Conservation (phyloP, 2,797 vertebrate species). For the Amazona ochrocephala region DNA sequence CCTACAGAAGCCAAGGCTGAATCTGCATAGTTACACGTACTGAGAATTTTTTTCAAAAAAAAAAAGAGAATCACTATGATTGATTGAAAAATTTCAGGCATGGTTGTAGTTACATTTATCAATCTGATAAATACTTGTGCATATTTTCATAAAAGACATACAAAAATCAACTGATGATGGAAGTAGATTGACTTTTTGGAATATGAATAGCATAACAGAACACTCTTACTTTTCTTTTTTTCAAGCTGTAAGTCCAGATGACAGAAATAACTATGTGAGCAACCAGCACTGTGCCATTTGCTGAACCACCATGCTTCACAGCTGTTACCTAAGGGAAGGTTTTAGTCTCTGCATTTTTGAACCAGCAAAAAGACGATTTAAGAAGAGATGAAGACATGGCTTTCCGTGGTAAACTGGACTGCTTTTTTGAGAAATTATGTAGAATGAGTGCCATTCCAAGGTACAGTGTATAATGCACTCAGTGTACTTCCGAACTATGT, state of each 20-base stretch:
- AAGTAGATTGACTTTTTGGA: neutral
- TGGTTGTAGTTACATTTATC: neutral
- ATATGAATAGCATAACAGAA: neutral
- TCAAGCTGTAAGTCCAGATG: neutral
- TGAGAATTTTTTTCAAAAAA: neutral
- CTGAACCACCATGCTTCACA: neutral
- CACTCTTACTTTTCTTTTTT: neutral
- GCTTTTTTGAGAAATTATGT: neutral
- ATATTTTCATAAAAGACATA: neutral
- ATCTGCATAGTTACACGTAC: neutral
- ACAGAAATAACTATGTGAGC: neutral
- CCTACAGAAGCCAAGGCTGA: neutral
- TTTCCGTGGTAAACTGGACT: neutral
- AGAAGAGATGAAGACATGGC: neutral
- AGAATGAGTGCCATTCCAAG: rapidly evolving
- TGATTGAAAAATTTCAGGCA: neutral
- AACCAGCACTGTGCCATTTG: neutral
- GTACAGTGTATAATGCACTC: neutral
- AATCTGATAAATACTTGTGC: neutral
- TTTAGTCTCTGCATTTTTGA: neutral
- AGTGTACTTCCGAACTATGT: neutral
- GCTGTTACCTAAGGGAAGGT: neutral
- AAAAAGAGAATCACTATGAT: neutral
- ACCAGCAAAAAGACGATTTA: neutral
- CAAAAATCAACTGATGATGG: neutral